Conservation (phyloP, 2,888 invertebrate genomes). For the Apodemia zela region DNA sequence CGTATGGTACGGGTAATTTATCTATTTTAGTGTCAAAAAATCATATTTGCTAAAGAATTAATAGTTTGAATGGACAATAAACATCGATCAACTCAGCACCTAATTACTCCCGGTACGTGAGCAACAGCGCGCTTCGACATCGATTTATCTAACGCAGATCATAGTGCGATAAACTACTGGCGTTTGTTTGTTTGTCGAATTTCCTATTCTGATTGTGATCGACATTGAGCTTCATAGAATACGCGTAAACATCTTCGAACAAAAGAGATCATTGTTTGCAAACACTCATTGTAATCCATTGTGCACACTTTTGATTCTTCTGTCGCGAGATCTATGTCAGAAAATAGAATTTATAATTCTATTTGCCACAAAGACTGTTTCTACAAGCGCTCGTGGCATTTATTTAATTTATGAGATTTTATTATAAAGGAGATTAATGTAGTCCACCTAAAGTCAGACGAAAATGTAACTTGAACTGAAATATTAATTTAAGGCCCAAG, state of each 20-base stretch:
- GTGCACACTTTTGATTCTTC: constrained; percentile 3
- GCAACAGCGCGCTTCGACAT: neutral
- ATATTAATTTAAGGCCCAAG: too few relatives aligned
- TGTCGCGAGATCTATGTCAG: neutral
- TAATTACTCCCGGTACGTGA: too few relatives aligned
- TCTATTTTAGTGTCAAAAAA: too few relatives aligned
- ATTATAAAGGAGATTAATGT: neutral
- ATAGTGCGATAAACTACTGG: neutral
- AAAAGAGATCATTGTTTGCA: constrained; percentile 13
- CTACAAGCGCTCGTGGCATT: neutral
- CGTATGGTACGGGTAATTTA: too few relatives aligned
- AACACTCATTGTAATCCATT: constrained; percentile 10
- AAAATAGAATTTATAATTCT: neutral
- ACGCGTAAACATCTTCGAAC: neutral
- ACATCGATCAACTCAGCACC: too few relatives aligned
- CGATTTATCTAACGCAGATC: constrained; percentile 30
- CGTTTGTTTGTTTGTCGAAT: neutral
- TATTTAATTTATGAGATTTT: neutral
- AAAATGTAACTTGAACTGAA: neutral
- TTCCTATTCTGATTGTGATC: constrained; percentile 2
- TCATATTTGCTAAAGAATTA: too few relatives aligned
- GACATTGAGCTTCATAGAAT: neutral
- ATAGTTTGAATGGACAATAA: too few relatives aligned
- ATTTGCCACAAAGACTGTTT: neutral
- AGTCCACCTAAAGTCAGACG: neutral